These are phyloP conservation scores for Orussus abietinus DNA, from an alignment of 1,140 invertebrate genomes.

Conservation along the genomic window DNA sequence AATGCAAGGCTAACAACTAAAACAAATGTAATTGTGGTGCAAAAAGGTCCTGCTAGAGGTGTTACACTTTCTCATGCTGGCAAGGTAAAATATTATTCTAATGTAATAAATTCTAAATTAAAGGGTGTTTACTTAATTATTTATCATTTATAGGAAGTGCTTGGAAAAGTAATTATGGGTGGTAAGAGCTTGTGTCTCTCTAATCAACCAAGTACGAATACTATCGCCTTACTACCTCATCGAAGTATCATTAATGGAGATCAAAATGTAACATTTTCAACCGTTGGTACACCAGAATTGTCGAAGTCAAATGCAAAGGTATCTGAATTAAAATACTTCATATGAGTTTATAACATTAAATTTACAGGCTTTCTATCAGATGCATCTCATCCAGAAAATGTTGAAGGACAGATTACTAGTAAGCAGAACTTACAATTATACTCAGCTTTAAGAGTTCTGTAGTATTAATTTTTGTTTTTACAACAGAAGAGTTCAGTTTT, in stretches of 20 bases:
- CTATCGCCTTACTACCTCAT: constrained; percentile 33
- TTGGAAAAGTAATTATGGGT: constrained; percentile 45
- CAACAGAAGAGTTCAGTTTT: too few relatives aligned
- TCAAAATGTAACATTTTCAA: constrained; percentile 28
- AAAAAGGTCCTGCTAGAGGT: constrained; percentile 40
- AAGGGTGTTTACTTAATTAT: too few relatives aligned
- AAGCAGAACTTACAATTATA: too few relatives aligned
- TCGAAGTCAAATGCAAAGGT: constrained; percentile 27
- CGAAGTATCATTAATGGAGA: constrained; percentile 38
- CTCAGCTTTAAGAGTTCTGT: too few relatives aligned
- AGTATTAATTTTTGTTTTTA: too few relatives aligned
- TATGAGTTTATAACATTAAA: constrained; percentile 19
- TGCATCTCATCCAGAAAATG: too few relatives aligned
- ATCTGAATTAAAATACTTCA: constrained; percentile 11
- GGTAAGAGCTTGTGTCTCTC: constrained; percentile 38
- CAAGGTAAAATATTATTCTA: constrained; percentile 44
- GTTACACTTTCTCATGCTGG: constrained; percentile 44
- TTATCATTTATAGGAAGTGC: constrained; percentile 34
- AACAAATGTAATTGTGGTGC: constrained; percentile 44
- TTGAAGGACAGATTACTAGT: too few relatives aligned
- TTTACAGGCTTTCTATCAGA: too few relatives aligned
- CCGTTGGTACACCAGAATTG: constrained; percentile 17
- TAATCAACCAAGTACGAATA: constrained; percentile 32
- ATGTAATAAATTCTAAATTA: too few relatives aligned
- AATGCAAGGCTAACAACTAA: constrained; percentile 35